Evolutionary conservation across 2,113 vertebrate species (phyloP).

Genomic region (Motacilla alba): DNA sequence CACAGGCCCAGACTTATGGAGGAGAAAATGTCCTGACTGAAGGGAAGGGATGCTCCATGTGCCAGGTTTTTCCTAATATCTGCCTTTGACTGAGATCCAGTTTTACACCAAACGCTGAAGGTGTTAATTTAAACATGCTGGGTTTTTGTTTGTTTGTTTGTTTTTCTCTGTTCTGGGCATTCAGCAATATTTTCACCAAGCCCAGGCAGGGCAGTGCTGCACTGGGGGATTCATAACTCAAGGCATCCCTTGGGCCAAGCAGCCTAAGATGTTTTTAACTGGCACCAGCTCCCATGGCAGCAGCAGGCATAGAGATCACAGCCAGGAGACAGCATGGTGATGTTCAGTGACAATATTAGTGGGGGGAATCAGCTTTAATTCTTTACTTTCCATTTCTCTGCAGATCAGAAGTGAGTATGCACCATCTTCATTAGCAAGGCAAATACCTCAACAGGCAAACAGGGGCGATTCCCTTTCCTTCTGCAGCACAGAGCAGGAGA

Average conservation of each 20-base stretch:
- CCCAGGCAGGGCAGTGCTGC: background rate
- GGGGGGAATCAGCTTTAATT: constrained; percentile 68
- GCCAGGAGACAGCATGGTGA: constrained; percentile 13
- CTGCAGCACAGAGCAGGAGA: background rate
- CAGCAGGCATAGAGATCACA: background rate
- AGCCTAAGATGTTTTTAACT: background rate
- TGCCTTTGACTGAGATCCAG: background rate
- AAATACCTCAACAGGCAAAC: background rate
- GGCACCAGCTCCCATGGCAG: background rate
- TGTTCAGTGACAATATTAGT: constrained; percentile 37
- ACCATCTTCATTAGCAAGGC: constrained; percentile 53
- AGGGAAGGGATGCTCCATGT: background rate
- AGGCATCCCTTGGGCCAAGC: background rate
- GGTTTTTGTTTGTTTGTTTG: background rate
- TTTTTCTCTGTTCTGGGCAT: background rate
- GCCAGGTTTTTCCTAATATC: background rate
- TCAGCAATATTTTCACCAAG: background rate
- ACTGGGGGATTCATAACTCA: rapidly evolving
- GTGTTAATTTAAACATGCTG: background rate
- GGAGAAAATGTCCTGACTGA: background rate
- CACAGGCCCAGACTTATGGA: rapidly evolving
- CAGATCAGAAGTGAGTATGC: background rate
- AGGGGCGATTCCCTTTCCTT: background rate
- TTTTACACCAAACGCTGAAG: background rate
- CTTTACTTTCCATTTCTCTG: constrained; percentile 46